Base-by-base conservation (phyloP, 2,797 vertebrate species). In the Cottoperca gobio region DNA sequence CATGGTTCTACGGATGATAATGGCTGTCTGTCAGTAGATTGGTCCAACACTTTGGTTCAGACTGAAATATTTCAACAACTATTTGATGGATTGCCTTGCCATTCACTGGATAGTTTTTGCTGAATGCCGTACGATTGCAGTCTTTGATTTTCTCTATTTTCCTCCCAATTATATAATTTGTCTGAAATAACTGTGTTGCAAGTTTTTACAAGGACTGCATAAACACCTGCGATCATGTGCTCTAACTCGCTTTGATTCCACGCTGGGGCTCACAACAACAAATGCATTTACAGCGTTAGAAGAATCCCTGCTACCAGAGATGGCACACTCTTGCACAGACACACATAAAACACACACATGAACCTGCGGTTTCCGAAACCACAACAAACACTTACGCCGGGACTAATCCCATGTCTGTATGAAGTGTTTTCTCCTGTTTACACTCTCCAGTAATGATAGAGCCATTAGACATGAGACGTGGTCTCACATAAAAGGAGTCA, bases 401-500 rank as follows among this genome's bases (percentile, higher is more conserved):
- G 69, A 67, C 81, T 84, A 80, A 88, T 80, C 78, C 74, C 49
- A 57, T 74, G 84, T 89, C 85, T 90, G 82, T 71, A 71, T 86
- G 69, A 64, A 50, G 80, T 87, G 85, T 90, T 91, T 91, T 87
- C 84, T 86, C 81, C 62, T 89, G 88, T 91, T 90, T 91, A 90
- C 77, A 81, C 79, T 83, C 75, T 61, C 23, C 72, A 35, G 73
- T 92, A 90, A 90, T 90, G 84, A 89, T 39, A 60, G 88, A 71
- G 64, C 73, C 73, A 85, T 89, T 88, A 90, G 77, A 88, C 84
- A 77, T 62, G 81, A 88, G 87, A 84, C 85, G 74, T 46, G 49
- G 78, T 77, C 78, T 86, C 76, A 86, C 82, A 90, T 93, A 52
- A 92, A 92, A 91, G 88, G 83, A 86, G 64, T 87, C 86, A 86